Conservation (phyloP, 1,140 invertebrate species). For the Manduca sexta region DNA sequence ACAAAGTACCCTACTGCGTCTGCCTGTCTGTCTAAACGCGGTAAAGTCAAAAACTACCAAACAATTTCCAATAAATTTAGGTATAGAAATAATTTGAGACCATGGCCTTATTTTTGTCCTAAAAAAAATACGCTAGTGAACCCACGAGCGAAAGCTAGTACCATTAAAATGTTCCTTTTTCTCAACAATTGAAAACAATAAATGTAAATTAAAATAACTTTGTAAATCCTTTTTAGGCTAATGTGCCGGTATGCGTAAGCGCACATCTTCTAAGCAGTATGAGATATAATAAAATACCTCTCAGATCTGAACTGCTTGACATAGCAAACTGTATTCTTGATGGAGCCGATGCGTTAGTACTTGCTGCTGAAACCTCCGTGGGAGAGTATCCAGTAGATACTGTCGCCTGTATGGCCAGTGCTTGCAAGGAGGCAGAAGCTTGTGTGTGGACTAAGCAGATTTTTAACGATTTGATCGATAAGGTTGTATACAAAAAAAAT, state of each 20-base stretch:
- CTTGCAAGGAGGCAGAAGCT: slow-evolving; percentile 88
- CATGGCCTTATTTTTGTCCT: too few relatives aligned
- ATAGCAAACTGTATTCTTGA: slow-evolving; percentile 86
- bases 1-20: too few relatives aligned
- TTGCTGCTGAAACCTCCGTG: slow-evolving; percentile 84
- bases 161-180: too few relatives aligned
- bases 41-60: too few relatives aligned
- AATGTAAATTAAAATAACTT: too few relatives aligned
- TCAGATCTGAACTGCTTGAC: slow-evolving; percentile 82
- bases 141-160: too few relatives aligned
- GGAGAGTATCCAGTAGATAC: slow-evolving; percentile 79
- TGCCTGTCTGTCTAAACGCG: too few relatives aligned
- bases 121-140: too few relatives aligned
- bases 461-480: slow-evolving; percentile 80
- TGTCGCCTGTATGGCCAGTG: slow-evolving; percentile 78
- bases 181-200: too few relatives aligned
- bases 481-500: slow-evolving; percentile 21
- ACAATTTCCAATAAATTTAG: too few relatives aligned
- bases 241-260: slow-evolving; percentile 48
- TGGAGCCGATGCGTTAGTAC: slow-evolving; percentile 83
- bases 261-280: slow-evolving; percentile 57
- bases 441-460: slow-evolving; percentile 85
- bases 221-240: slow-evolving; percentile 35
- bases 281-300: slow-evolving; percentile 75
- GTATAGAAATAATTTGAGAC: too few relatives aligned